Conservation (phyloP, 2,113 vertebrate species). For the Scartelaos histophorus region DNA sequence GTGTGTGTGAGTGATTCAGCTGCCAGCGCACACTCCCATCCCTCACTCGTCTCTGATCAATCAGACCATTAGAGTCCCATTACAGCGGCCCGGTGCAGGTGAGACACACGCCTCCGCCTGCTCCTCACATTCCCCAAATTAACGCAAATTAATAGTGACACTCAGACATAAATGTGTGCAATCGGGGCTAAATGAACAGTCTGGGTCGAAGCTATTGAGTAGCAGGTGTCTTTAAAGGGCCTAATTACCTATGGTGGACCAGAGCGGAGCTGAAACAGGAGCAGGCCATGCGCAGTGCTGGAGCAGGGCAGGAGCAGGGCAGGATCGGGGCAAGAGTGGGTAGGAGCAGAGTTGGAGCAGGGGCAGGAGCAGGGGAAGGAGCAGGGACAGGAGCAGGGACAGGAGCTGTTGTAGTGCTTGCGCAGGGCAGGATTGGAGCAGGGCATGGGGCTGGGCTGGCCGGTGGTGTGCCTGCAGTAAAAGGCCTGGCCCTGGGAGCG, state of each 20-base stretch:
- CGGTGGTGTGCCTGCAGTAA: conserved; percentile 65
- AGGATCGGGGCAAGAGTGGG: conserved; percentile 8
- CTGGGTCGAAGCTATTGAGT: conserved; percentile 82
- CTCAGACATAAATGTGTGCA: conserved; percentile 82
- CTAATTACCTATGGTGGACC: conserved; percentile 78
- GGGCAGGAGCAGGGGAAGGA: too few species aligned
- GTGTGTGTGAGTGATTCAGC: conserved; percentile 68
- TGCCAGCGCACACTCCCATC: conserved; percentile 69
- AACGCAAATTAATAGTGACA: conserved; percentile 85
- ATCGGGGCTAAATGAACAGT: conserved; percentile 77
- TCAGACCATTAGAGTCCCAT: conserved; percentile 84
- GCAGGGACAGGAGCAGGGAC: conserved; percentile 38
- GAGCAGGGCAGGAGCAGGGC: conserved; percentile 16
- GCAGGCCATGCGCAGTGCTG: conserved; percentile 25
- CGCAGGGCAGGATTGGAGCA: too few species aligned
- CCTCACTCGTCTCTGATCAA: conserved; percentile 79
- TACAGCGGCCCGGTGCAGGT: conserved; percentile 78
- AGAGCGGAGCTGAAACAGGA: conserved; percentile 36
- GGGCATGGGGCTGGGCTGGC: conserved; percentile 35
- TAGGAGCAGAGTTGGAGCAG: too few species aligned
- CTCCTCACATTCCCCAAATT: conserved; percentile 73
- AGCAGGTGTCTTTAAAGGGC: conserved; percentile 82
- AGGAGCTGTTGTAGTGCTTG: conserved; percentile 49
- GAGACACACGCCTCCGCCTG: conserved; percentile 62
- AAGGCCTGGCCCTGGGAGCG: conserved; percentile 65